Evolutionary conservation across 2,888 invertebrate species (phyloP).

Genomic region (Vesta saturnalis): DNA sequence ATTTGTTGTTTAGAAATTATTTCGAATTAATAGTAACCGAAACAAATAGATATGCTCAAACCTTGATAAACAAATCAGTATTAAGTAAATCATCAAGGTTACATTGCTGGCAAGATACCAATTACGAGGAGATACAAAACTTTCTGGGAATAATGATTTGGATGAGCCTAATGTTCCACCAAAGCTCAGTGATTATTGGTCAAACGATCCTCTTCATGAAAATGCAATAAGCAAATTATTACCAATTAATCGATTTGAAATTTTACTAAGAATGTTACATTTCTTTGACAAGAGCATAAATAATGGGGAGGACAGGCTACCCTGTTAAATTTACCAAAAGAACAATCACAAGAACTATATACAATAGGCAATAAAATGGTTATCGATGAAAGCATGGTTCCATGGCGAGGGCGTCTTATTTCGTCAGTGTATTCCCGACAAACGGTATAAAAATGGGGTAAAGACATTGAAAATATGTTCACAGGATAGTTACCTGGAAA

Average conservation of each 20-base stretch:
- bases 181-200: constrained; percentile 4
- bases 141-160: constrained; percentile 1
- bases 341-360: no score
- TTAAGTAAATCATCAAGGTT: constrained; percentile 4
- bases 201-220: constrained; percentile 5
- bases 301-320: no score
- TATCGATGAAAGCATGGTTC: no score
- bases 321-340: no score
- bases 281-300: background rate
- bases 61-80: constrained; percentile 5
- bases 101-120: constrained; percentile 3
- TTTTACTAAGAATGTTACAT: constrained; percentile 6
- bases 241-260: background rate
- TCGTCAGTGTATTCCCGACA: no score
- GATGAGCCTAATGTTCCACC: constrained; percentile 2
- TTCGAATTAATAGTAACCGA: background rate
- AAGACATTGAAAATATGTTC: no score
- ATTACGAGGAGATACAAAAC: background rate
- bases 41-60: constrained; percentile 8
- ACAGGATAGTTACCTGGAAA: no score
- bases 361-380: no score
- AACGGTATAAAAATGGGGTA: no score
- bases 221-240: constrained; percentile 8
- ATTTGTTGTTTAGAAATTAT: background rate
- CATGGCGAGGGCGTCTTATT: no score